Conservation (phyloP, 2,797 vertebrate genomes). For the Basileuterus tristriatus region DNA sequence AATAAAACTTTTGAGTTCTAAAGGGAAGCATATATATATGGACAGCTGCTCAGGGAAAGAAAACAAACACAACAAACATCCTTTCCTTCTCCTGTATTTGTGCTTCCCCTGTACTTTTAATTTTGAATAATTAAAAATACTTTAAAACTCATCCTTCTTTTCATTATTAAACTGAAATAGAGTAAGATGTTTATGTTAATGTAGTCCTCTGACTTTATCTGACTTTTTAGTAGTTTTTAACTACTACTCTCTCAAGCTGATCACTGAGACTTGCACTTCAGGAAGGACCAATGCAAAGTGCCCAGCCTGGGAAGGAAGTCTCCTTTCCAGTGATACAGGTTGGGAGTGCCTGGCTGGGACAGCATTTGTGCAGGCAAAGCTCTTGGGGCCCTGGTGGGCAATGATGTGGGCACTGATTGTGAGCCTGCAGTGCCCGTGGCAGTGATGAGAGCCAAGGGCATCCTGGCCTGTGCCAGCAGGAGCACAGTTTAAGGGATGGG, state of each 20-base stretch:
- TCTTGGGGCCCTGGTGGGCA: rapidly evolving
- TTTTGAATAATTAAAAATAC: not conserved
- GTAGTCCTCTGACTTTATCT: not conserved
- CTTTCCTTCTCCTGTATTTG: not conserved
- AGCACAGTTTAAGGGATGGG: not conserved
- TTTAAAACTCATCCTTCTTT: not conserved
- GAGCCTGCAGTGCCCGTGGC: not conserved
- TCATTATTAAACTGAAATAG: not conserved
- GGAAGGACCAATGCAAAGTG: not conserved
- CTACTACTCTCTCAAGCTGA: not conserved
- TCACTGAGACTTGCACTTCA: not conserved
- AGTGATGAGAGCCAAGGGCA: not conserved
- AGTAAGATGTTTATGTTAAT: not conserved
- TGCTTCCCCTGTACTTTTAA: not conserved
- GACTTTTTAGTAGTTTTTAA: not conserved
- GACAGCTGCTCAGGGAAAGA: not conserved
- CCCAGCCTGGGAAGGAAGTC: not conserved
- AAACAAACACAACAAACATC: not conserved
- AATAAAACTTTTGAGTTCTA: not conserved
- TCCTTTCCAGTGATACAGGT: not conserved
- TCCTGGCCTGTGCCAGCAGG: not conserved
- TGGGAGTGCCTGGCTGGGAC: not conserved
- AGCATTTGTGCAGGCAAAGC: not conserved
- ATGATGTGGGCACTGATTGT: rapidly evolving
- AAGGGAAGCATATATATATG: not conserved